Evolutionary conservation across 2,113 vertebrate genomes (phyloP).

Genomic region (Acanthisitta chloris): DNA sequence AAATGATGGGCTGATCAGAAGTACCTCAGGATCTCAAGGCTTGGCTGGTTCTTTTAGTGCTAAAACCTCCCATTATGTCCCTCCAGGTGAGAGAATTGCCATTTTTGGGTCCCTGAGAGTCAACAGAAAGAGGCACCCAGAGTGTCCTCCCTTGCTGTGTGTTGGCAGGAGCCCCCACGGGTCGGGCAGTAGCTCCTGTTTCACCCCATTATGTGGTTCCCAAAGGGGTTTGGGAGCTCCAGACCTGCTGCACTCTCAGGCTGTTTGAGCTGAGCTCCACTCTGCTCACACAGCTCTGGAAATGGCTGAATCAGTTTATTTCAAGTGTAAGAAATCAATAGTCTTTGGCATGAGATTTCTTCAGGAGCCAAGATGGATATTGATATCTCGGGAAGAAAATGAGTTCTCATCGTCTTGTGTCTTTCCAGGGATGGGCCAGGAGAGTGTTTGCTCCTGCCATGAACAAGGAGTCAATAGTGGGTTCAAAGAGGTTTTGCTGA

Average conservation of each 20-base stretch:
- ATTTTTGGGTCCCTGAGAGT: neutral
- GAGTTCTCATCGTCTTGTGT: neutral
- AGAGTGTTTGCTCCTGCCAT: neutral
- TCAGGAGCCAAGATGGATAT: neutral
- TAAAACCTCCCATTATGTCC: neutral
- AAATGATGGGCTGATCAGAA: neutral
- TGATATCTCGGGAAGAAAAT: neutral
- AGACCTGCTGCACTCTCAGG: fast-evolving
- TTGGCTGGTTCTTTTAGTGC: fast-evolving
- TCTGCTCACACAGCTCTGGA: neutral
- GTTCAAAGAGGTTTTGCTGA: too few relatives aligned
- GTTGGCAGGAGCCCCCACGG: neutral
- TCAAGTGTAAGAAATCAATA: neutral
- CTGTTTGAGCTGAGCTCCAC: fast-evolving
- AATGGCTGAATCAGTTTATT: neutral
- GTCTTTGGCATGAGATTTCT: neutral
- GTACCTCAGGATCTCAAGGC: neutral
- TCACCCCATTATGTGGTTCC: neutral
- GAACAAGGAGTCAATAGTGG: neutral
- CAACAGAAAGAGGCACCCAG: fast-evolving
- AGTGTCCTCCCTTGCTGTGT: fast-evolving
- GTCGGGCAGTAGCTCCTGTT: fast-evolving
- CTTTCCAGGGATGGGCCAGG: neutral
- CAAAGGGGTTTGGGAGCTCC: neutral
- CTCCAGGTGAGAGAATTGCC: neutral